Conservation (phyloP, 2,113 vertebrate genomes). For the Chionodraco myersi region DNA sequence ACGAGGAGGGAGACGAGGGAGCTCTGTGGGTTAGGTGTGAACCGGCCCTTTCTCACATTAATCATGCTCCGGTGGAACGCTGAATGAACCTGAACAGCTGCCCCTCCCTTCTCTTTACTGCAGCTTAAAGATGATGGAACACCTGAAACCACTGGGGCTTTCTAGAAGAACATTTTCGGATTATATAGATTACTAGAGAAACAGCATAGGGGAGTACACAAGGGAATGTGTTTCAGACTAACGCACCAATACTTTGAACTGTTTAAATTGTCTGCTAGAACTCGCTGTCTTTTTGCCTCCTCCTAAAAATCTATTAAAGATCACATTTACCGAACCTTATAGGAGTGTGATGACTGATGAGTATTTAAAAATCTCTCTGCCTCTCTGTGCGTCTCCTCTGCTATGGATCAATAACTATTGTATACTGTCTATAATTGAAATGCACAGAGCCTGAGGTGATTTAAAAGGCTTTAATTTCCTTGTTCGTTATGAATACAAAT, state of each 20-base stretch:
- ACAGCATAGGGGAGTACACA: not conserved
- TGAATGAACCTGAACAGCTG: constrained; percentile 38
- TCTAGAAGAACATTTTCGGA: constrained; percentile 3
- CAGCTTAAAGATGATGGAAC: constrained; percentile 53
- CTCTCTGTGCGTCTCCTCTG: constrained; percentile 52
- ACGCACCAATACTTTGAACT: constrained; percentile 25
- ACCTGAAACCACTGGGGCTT: constrained; percentile 22
- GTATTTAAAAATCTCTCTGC: constrained; percentile 75
- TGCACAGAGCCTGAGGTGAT: constrained; percentile 67
- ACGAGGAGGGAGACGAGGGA: not conserved
- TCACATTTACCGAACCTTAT: constrained; percentile 62
- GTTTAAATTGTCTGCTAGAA: constrained; percentile 36
- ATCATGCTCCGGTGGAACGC: constrained; percentile 60
- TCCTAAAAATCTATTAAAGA: constrained; percentile 69
- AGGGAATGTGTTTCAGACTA: constrained; percentile 29
- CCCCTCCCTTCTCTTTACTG: constrained; percentile 23
- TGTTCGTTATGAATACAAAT: constrained; percentile 69
- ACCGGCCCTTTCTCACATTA: constrained; percentile 59
- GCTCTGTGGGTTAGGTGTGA: constrained; percentile 47
- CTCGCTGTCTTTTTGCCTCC: constrained; percentile 21
- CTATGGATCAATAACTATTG: constrained; percentile 75
- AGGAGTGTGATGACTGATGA: constrained; percentile 61
- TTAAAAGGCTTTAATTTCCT: constrained; percentile 67
- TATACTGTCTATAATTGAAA: constrained; percentile 79
- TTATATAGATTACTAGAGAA: constrained; percentile 31